phyloP scores from a whole-genome alignment of 2,888 invertebrate species.

The Papilio protenor region DNA sequence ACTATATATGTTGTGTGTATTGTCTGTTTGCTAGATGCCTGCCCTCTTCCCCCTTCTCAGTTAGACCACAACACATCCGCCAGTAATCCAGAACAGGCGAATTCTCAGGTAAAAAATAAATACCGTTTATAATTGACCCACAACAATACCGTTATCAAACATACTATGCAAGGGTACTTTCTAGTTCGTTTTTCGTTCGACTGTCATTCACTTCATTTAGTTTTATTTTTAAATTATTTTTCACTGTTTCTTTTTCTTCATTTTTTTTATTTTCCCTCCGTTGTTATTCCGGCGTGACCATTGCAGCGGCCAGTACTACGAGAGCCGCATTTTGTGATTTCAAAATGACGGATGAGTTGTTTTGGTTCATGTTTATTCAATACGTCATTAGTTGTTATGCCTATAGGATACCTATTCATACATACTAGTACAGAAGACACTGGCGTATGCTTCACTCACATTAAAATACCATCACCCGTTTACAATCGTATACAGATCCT shows the following conservation, averaged over 20 bases:
- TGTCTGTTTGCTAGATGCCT: constrained; percentile 98
- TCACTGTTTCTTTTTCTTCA: constrained; percentile 72
- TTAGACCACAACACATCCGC: constrained; percentile 94
- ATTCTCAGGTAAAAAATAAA: constrained; percentile 86
- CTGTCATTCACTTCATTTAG: constrained; percentile 81
- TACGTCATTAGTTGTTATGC: constrained; percentile 77
- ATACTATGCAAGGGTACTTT: constrained; percentile 81
- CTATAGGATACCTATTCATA: constrained; percentile 76
- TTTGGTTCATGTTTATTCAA: constrained; percentile 61
- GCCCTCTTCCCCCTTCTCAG: constrained; percentile 94
- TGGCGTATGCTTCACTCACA: constrained; percentile 82
- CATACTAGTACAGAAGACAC: constrained; percentile 79
- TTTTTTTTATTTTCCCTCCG: constrained; percentile 66
- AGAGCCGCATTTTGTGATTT: constrained; percentile 52
- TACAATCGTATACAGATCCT: constrained; percentile 74
- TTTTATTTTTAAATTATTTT: constrained; percentile 66
- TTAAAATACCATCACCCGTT: constrained; percentile 75
- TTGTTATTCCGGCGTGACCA: constrained; percentile 75
- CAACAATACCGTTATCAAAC: constrained; percentile 78
- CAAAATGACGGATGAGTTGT: constrained; percentile 48
- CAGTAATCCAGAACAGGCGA: constrained; percentile 89
- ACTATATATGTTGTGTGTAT: constrained; percentile 89
- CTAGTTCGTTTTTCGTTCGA: constrained; percentile 77
- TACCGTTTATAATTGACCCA: constrained; percentile 81
- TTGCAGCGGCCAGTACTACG: constrained; percentile 61